phyloP scores from a whole-genome alignment of 2,888 invertebrate genomes.

The Gryllus longicercus region DNA sequence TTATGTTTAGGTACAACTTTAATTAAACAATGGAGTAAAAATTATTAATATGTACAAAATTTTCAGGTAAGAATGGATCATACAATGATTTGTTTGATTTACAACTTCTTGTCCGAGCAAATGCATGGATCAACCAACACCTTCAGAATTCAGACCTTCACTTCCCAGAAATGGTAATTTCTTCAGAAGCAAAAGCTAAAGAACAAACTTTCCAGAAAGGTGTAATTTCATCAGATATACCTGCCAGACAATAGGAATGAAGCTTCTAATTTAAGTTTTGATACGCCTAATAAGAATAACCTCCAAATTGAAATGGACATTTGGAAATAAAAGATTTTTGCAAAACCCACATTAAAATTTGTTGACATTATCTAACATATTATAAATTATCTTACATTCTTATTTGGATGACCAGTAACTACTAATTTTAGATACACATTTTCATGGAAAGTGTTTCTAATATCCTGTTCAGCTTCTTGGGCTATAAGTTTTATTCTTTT shows the following conservation, averaged over 20 bases:
- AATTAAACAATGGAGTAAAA: too few relatives aligned
- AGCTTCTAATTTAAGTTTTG: neutral
- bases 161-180: conserved; percentile 50
- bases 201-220: neutral
- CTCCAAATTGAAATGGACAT: too few relatives aligned
- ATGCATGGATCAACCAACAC: conserved; percentile 67
- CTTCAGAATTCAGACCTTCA: conserved; percentile 57
- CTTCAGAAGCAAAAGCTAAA: neutral
- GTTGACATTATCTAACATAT: too few relatives aligned
- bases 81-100: conserved; percentile 71
- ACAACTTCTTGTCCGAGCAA: conserved; percentile 62
- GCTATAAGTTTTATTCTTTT: conserved; percentile 69
- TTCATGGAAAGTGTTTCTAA: conserved; percentile 63
- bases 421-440: conserved; percentile 52
- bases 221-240: neutral
- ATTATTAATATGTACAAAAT: neutral
- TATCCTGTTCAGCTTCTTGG: conserved; percentile 58
- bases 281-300: neutral
- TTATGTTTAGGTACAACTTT: too few relatives aligned
- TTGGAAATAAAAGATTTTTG: too few relatives aligned
- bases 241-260: neutral
- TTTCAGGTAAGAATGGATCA: conserved; percentile 53
- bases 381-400: neutral
- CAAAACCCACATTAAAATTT: too few relatives aligned
- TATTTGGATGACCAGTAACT: conserved; percentile 38